These are phyloP conservation scores for Myrmecophaga tridactyla DNA, from an alignment of 2,113 vertebrate genomes.

Conservation along the genomic window DNA sequence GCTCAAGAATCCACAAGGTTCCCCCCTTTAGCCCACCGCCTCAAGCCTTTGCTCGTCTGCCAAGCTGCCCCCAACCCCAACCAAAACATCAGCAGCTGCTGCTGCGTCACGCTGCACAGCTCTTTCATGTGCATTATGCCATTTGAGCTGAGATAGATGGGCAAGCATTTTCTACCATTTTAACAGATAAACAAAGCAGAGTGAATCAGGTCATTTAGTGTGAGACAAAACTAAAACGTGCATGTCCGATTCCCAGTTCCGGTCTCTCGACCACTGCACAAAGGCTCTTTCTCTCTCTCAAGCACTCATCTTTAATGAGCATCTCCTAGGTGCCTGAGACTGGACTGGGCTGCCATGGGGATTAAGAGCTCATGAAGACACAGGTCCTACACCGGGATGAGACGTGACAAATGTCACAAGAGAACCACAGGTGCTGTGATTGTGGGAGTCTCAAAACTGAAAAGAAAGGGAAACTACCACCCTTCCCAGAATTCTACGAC, in stretches of 20 bases:
- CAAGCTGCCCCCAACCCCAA: neutral
- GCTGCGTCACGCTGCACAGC: neutral
- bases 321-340: neutral
- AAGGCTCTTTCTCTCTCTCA: rapidly evolving
- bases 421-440: rapidly evolving
- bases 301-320: neutral
- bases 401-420: neutral
- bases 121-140: constrained; percentile 13
- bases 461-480: neutral
- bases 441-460: neutral
- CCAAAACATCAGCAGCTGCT: neutral
- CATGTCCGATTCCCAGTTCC: neutral
- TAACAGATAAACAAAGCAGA: constrained; percentile 45
- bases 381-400: neutral
- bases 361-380: neutral
- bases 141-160: constrained; percentile 27
- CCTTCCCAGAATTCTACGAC: neutral
- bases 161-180: neutral
- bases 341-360: neutral
- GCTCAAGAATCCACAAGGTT: neutral
- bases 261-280: neutral
- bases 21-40: neutral
- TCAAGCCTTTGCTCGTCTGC: neutral
- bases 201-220: neutral
- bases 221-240: neutral